Evolutionary conservation across 2,888 invertebrate genomes (phyloP).

Genomic region (Acanthosoma haemorrhoidale): DNA sequence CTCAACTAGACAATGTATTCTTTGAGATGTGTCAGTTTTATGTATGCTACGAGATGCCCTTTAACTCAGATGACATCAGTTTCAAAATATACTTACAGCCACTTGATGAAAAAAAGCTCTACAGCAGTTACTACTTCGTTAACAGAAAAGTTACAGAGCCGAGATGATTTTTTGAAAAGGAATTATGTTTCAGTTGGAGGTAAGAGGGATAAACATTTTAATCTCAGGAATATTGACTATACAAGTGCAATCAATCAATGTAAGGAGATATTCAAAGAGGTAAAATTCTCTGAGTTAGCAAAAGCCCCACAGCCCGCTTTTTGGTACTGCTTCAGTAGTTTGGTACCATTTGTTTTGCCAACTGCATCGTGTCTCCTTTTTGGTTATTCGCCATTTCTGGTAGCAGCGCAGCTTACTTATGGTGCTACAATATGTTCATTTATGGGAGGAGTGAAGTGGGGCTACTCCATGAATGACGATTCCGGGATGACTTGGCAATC

Average conservation of each 20-base stretch:
- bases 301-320: slow-evolving; percentile 38
- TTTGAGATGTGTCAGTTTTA: not conserved
- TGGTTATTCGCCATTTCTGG: slow-evolving; percentile 42
- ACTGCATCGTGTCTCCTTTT: slow-evolving; percentile 41
- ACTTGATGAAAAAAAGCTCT: not conserved
- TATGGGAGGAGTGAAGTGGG: slow-evolving; percentile 48
- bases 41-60: not conserved
- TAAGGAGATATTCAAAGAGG: not conserved
- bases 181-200: not conserved
- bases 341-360: slow-evolving; percentile 43
- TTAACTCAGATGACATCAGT: not conserved
- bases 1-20: not conserved
- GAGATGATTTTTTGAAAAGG: not conserved
- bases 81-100: slow-evolving; percentile 10
- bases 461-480: slow-evolving; percentile 43
- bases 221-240: not conserved
- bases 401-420: slow-evolving; percentile 46
- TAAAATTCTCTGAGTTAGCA: slow-evolving; percentile 21
- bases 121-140: not conserved
- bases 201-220: not conserved
- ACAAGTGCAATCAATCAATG: not conserved
- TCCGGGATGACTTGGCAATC: slow-evolving; percentile 35
- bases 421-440: slow-evolving; percentile 48
- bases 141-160: not conserved
- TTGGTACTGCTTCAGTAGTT: slow-evolving; percentile 42